A percentile compares a stretch with the other conserved stretches of the same genome.
These are phyloP conservation scores for Pandion haliaetus DNA, from an alignment of 2,113 vertebrate species.

Conservation along the genomic window DNA sequence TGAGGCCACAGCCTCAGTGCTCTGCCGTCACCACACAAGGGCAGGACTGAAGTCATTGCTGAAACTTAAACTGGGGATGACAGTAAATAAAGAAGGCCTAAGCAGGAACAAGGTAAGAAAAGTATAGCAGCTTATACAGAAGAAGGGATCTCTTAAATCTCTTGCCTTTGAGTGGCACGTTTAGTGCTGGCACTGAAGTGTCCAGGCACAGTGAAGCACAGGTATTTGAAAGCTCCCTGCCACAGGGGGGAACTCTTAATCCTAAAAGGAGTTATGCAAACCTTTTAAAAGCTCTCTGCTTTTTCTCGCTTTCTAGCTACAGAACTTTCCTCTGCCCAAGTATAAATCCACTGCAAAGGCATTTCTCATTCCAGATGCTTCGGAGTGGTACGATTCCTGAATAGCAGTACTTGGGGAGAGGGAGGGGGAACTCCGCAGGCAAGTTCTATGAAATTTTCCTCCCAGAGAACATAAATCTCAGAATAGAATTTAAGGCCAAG, in stretches of 20 bases:
- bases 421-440: neutral
- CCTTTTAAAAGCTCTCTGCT: neutral
- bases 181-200: neutral
- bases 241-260: neutral
- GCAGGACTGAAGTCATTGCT: neutral
- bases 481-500: neutral
- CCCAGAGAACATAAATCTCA: neutral
- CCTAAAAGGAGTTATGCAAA: neutral
- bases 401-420: neutral
- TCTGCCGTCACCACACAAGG: fast-evolving
- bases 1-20: neutral
- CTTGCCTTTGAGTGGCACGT: neutral
- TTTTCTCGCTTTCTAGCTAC: neutral
- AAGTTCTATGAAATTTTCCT: neutral
- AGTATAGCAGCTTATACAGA: neutral
- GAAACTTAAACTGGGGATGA: neutral
- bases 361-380: neutral
- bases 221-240: neutral
- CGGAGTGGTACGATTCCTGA: neutral
- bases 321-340: neutral
- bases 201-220: neutral
- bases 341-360: neutral
- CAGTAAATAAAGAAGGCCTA: neutral
- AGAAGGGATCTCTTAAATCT: neutral
- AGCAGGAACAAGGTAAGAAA: neutral